Evolutionary conservation across 1,140 invertebrate genomes (phyloP), one percentile per base, ranked within the genome.

Genomic region (Formica exsecta): DNA sequence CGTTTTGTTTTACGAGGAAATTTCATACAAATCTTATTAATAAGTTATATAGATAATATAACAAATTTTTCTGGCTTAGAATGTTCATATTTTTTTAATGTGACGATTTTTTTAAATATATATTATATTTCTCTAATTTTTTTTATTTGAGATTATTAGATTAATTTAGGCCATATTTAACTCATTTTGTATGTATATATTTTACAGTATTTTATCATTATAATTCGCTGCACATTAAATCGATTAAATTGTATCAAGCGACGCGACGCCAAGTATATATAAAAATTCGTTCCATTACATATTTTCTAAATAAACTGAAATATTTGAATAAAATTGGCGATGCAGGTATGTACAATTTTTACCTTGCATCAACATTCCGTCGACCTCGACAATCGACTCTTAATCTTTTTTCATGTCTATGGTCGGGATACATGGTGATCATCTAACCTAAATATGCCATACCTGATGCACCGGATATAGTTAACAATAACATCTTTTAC

Each of bases 391-490:
- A 32, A 29, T 59, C 25, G 5, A 16, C 11, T 44, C 22, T 38
- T 48, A 16, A 44, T n/a, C 22, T 41, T 41, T 2, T 70, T 13
- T 11, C 22, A 19, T 6, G 4, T 80, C 48, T 70, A 80, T 70
- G 77, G 38, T 11, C n/a, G 9, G 0, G 1, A 2, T n/a, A 36
- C 16, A 25, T 57, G 77, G 16, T 57, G 66, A 16, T 41, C 36
- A 4, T 19, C n/a, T 83, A 83, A 83, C 79, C 79, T 73, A 73
- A 74, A 36, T 61, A 73, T 83, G 79, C 8, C 22, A 22, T 22
- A 22, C 25, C 38, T 36, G 25, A 19, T 22, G 13, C 2, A 36
- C 1, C 13, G 0, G 9, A 22, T 2, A 73, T 62, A 48, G 61
- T 83, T 83, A 29, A 22, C 25, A 22, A 25, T 48, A 83, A 70